phyloP scores from a whole-genome alignment of 2,797 vertebrate species.

The Columba guinea region DNA sequence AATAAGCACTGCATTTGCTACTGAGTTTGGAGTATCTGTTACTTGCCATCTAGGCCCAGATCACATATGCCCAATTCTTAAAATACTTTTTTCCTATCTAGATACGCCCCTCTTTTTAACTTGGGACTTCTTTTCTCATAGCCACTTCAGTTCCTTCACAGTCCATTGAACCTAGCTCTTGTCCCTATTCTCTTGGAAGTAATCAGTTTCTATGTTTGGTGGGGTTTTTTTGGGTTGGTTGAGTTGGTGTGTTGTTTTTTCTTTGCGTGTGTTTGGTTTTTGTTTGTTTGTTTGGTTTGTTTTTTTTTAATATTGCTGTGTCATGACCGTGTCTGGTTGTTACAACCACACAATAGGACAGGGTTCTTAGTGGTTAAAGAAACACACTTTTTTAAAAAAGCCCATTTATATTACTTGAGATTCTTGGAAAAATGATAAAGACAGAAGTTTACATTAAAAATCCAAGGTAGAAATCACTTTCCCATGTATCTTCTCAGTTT shows the following conservation, averaged over 20 bases:
- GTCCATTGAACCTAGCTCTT: neutral
- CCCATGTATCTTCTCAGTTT: neutral
- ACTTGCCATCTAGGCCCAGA: neutral
- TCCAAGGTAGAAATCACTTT: neutral
- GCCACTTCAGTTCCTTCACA: neutral
- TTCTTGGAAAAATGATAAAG: neutral
- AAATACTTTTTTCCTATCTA: neutral
- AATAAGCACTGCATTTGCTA: neutral
- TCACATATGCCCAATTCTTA: neutral
- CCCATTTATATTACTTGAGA: neutral
- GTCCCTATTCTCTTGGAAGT: neutral
- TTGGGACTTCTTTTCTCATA: neutral
- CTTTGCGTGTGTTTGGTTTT: too few relatives aligned
- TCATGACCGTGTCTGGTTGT: neutral
- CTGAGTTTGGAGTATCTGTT: neutral
- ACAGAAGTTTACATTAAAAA: neutral
- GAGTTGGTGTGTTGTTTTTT: too few relatives aligned
- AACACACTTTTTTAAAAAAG: neutral
- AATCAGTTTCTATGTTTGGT: neutral
- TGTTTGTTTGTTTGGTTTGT: too few relatives aligned
- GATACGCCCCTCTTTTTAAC: neutral
- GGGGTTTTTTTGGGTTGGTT: neutral
- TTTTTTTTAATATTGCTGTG: neutral
- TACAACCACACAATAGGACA: neutral
- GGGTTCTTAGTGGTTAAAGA: neutral